Base-by-base conservation (phyloP, 2,888 invertebrate genomes). In the Nematopogon swammerdamellus region DNA sequence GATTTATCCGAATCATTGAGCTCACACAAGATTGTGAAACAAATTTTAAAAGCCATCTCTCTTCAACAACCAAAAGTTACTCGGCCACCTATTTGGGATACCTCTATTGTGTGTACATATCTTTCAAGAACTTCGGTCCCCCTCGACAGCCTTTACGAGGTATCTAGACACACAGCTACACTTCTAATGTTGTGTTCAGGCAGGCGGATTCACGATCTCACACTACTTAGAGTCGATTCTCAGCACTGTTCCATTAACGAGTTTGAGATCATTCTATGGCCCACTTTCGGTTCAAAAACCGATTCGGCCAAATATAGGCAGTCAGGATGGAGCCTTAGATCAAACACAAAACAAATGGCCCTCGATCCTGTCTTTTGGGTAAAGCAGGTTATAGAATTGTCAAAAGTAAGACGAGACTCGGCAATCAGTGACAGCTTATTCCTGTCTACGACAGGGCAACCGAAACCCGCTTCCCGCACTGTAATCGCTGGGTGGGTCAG, bases 181-280 rank as follows among this genome's bases (percentile, higher is more conserved):
- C 36, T 56, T 6, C 43, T 56, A 29, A 36, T 55, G 3, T 19
- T 55, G 19, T 49, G 50, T 1, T 53, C 55, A 18, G 55, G 55
- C 3, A 47, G 52, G 48, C 44, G 55, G 6, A 42, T 54, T 2
- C 55, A 55, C 16, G 54, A 54, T 16, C 49, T 55, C 4, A 53
- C 54, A n/a, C 42, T 48, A 8, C 29, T 51, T 25, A 25, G 25
- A 25, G 25, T 6, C 8, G 25, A 25, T 25, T 25, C 25, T 25
- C 25, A 25, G 25, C 25, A 25, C 25, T 25, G 25, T 25, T 25
- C 25, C 4, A 25, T 25, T 25, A 8, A 25, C 4, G 25, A 25
- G 25, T 8, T 25, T 25, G 25, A 25, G 5, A 25, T 25, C 8
- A 25, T 25, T 25, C 25, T 25, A 8, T 25, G 25, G 25, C 25